phyloP scores from a whole-genome alignment of 2,113 vertebrate genomes.

The Canis aureus region DNA sequence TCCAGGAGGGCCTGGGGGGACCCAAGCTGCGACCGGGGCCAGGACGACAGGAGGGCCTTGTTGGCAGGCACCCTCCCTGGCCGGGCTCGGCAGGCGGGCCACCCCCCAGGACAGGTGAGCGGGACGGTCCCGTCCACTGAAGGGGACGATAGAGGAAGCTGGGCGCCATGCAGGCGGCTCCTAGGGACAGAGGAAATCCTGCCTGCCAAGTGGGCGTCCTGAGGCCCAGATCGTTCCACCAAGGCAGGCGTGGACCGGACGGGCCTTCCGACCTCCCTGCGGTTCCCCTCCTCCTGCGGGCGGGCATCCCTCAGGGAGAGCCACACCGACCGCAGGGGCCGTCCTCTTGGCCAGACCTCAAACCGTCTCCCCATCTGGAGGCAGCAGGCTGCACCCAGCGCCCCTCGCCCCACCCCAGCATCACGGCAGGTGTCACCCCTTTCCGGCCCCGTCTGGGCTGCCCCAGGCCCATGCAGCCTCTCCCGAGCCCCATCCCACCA shows the following conservation, averaged over 20 bases:
- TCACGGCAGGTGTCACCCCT: accelerated
- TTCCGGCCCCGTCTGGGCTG: accelerated
- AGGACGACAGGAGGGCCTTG: neutral
- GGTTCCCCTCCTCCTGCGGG: accelerated
- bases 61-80: accelerated
- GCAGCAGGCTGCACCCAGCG: accelerated
- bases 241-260: accelerated
- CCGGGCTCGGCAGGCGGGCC: too few species aligned
- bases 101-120: accelerated
- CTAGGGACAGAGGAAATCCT: accelerated
- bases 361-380: accelerated
- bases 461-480: accelerated
- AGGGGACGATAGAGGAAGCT: neutral
- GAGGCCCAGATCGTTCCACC: accelerated
- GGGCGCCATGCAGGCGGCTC: accelerated
- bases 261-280: accelerated
- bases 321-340: accelerated
- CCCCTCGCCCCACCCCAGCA: accelerated
- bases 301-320: accelerated
- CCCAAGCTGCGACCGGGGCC: accelerated
- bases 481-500: accelerated
- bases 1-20: neutral
- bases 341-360: accelerated
- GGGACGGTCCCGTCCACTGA: neutral
- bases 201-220: neutral